A percentile compares a stretch with the other conserved stretches of the same genome.
Evolutionary conservation across 2,797 vertebrate genomes (phyloP).

Genomic region (Eulemur mongoz): DNA sequence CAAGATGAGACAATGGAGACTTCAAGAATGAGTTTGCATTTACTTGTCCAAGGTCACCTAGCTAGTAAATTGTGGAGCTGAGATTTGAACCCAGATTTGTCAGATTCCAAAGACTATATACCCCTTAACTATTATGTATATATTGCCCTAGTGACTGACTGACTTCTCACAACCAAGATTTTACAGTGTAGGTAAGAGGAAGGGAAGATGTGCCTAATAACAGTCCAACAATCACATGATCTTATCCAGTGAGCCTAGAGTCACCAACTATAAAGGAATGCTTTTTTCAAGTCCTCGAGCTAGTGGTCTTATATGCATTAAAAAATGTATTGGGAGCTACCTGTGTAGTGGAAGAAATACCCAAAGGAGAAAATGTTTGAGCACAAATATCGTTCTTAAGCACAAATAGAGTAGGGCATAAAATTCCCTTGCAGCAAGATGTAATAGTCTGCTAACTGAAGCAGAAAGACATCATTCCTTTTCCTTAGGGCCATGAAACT

Average conservation of each 20-base stretch:
- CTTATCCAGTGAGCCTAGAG: not conserved
- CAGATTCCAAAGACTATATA: not conserved
- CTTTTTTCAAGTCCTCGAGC: not conserved
- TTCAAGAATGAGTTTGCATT: not conserved
- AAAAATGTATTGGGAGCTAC: not conserved
- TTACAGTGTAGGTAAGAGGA: not conserved
- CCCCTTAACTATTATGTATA: not conserved
- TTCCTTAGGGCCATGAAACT: not conserved
- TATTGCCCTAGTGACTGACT: not conserved
- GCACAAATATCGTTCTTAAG: not conserved
- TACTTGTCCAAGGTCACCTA: not conserved
- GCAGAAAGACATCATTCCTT: constrained; percentile 6
- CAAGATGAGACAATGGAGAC: not conserved
- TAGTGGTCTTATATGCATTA: not conserved
- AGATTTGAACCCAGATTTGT: not conserved
- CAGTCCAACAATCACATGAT: not conserved
- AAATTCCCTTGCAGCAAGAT: constrained; percentile 47
- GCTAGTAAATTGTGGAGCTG: not conserved
- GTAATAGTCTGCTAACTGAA: not conserved
- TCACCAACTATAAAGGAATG: not conserved
- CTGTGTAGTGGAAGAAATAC: not conserved
- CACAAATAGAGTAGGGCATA: not conserved
- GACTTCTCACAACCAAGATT: not conserved
- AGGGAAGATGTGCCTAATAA: not conserved
- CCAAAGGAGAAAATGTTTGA: constrained; percentile 40